Conservation (phyloP, 2,797 vertebrate species). For the Aldrovandia affinis region DNA sequence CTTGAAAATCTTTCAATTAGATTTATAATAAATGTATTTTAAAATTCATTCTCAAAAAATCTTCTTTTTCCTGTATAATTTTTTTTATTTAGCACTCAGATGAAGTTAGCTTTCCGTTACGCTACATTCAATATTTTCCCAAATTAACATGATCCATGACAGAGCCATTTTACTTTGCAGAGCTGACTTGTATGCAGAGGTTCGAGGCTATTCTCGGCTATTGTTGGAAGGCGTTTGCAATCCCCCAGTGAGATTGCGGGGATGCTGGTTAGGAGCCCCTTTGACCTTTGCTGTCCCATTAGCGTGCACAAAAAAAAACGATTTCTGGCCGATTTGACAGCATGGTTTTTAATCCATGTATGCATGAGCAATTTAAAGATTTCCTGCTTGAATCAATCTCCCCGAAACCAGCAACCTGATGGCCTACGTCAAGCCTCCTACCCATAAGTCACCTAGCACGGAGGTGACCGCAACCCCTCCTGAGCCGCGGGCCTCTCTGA, state of each 20-base stretch:
- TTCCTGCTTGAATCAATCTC: constrained; percentile 30
- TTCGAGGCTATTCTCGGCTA: not conserved
- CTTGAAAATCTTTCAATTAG: no score
- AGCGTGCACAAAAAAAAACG: constrained; percentile 10
- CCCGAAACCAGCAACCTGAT: constrained; percentile 15
- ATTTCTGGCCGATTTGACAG: constrained; percentile 2
- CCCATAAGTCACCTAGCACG: not conserved
- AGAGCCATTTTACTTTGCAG: no score
- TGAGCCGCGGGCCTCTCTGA: not conserved
- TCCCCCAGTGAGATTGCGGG: constrained; percentile 22
- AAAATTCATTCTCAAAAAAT: no score
- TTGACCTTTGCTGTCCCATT: constrained; percentile 26
- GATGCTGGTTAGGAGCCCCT: constrained; percentile 8
- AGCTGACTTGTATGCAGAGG: no score
- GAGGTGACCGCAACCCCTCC: no score
- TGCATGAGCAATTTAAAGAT: constrained; percentile 31
- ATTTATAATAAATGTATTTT: no score
- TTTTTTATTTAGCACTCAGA: no score
- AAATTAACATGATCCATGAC: no score
- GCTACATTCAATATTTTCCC: no score
- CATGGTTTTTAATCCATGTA: constrained; percentile 13
- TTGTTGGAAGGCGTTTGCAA: not conserved
- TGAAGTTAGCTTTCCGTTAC: no score
- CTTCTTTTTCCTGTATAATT: no score
- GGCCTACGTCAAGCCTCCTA: not conserved